phyloP scores from a whole-genome alignment of 2,888 invertebrate genomes.

The Lutraria lutraria region DNA sequence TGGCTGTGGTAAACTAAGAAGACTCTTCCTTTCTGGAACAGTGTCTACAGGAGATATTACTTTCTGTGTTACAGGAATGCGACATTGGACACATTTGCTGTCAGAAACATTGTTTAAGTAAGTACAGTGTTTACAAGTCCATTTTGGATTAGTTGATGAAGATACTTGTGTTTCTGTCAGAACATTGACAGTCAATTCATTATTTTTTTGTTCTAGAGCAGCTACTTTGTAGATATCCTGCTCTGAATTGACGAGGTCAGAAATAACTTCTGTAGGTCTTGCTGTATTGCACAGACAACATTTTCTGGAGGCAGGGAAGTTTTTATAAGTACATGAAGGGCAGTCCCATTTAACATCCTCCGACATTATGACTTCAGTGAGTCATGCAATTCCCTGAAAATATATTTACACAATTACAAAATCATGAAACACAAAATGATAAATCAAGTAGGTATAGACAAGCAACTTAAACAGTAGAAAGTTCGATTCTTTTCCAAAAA shows the following conservation, averaged over 20 bases:
- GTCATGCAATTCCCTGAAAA: background rate
- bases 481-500: background rate
- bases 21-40: background rate
- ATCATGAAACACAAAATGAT: background rate
- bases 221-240: constrained; percentile 87
- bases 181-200: constrained; percentile 64
- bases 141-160: constrained; percentile 87
- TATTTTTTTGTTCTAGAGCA: constrained; percentile 76
- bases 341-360: constrained; percentile 93
- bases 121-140: constrained; percentile 75
- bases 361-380: constrained; percentile 38
- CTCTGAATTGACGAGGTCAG: constrained; percentile 81
- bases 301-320: constrained; percentile 96
- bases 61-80: constrained; percentile 71
- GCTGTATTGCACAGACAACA: constrained; percentile 97
- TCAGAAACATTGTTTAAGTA: constrained; percentile 1
- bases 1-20: constrained; percentile 5
- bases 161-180: too few species aligned
- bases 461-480: background rate
- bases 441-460: background rate
- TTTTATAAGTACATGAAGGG: constrained; percentile 97
- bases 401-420: background rate
- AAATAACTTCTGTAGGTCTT: constrained; percentile 89
- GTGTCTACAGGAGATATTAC: background rate
- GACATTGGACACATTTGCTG: constrained; percentile 86